A percentile compares a stretch with the other conserved stretches of the same genome.
Evolutionary conservation across 2,797 vertebrate species (phyloP).

Genomic region (Pitangus sulphuratus): DNA sequence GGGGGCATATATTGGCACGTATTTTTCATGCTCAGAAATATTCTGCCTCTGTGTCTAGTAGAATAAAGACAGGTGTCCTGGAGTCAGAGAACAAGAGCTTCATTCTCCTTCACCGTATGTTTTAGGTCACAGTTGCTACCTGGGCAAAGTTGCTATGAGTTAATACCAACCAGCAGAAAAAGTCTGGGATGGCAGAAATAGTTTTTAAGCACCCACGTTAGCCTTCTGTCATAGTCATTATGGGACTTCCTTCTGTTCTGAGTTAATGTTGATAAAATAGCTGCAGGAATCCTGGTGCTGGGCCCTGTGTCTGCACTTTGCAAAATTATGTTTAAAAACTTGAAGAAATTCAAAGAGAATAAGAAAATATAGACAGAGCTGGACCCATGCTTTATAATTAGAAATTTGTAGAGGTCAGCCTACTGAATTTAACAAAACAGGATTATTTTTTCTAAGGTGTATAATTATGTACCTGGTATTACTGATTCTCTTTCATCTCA

Average conservation of each 20-base stretch:
- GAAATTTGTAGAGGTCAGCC: neutral
- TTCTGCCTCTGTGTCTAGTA: neutral
- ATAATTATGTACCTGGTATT: neutral
- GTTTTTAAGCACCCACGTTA: neutral
- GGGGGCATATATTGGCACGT: neutral
- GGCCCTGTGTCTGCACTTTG: neutral
- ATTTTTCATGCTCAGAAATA: neutral
- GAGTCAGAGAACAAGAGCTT: neutral
- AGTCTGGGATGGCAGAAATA: neutral
- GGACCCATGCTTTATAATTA: neutral
- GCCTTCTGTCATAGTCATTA: neutral
- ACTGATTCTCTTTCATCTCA: neutral
- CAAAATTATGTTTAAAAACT: neutral
- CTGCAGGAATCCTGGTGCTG: neutral
- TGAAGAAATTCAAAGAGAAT: constrained; percentile 2
- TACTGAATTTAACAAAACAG: neutral
- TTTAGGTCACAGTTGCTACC: neutral
- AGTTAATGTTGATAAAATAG: neutral
- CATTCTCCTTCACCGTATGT: neutral
- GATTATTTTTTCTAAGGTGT: neutral
- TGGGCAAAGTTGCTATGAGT: neutral
- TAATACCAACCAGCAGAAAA: neutral
- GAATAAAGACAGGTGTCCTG: neutral
- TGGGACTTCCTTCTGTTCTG: neutral
- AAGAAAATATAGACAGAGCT: neutral